phyloP scores from a whole-genome alignment of 2,888 invertebrate genomes.

The Rutpela maculata region DNA sequence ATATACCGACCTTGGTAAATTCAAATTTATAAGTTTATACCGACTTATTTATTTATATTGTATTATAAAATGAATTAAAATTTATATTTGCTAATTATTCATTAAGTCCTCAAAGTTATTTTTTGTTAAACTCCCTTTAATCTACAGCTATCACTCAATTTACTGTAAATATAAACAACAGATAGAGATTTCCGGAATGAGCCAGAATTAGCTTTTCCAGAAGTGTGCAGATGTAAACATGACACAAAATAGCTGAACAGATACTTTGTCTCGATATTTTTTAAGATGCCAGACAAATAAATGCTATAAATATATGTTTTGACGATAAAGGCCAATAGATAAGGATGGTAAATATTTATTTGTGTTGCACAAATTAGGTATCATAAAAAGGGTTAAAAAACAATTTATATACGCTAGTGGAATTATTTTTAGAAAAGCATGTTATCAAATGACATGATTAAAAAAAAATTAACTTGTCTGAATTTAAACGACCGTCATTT shows the following conservation, averaged over 20 bases:
- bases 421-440: constrained; percentile 14
- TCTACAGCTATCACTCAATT: background rate
- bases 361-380: no score
- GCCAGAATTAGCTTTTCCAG: no score
- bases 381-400: background rate
- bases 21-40: background rate
- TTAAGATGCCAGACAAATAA: background rate
- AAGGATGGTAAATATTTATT: background rate
- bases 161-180: no score
- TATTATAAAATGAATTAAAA: background rate
- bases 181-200: no score
- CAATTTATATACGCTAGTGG: background rate
- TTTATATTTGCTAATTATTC: background rate
- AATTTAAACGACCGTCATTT: background rate
- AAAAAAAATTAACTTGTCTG: background rate
- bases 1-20: background rate
- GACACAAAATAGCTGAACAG: no score
- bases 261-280: background rate
- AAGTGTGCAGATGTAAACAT: no score
- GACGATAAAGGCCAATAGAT: background rate
- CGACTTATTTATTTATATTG: background rate
- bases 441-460: background rate
- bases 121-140: background rate
- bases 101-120: background rate
- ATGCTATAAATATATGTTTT: background rate